phyloP scores from a whole-genome alignment of 2,888 invertebrate genomes.

The Neria commutata region DNA sequence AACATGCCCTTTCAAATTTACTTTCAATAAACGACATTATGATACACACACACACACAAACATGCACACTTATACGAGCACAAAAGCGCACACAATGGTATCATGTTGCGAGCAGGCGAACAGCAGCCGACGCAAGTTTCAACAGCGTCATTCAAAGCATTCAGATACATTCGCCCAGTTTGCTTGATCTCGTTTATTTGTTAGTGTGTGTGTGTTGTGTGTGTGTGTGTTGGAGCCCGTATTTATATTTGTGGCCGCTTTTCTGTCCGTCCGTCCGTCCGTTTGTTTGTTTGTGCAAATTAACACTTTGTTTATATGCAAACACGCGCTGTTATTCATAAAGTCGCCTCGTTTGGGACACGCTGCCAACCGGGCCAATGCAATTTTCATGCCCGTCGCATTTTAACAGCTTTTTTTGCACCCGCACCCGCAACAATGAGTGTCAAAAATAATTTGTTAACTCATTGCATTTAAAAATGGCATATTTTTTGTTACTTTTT shows the following conservation, averaged over 20 bases:
- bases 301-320: conserved; percentile 5
- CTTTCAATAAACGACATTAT: neutral
- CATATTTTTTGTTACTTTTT: neutral
- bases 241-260: too few relatives aligned
- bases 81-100: neutral
- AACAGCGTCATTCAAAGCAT: neutral
- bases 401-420: neutral
- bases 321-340: neutral
- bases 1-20: neutral
- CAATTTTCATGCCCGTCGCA: neutral
- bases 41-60: neutral
- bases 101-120: neutral
- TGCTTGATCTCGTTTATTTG: too few relatives aligned
- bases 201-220: too few relatives aligned
- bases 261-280: neutral
- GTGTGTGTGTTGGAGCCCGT: too few relatives aligned
- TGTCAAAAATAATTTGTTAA: conserved; percentile 9
- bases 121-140: neutral
- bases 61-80: neutral
- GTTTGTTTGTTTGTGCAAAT: conserved; percentile 2
- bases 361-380: too few relatives aligned
- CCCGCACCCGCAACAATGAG: conserved; percentile 1
- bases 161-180: too few relatives aligned
- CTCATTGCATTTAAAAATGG: neutral
- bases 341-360: too few relatives aligned